These are phyloP conservation scores for Hirtodrosophila confusa DNA, from an alignment of 2,888 invertebrate species.

Conservation along the genomic window DNA sequence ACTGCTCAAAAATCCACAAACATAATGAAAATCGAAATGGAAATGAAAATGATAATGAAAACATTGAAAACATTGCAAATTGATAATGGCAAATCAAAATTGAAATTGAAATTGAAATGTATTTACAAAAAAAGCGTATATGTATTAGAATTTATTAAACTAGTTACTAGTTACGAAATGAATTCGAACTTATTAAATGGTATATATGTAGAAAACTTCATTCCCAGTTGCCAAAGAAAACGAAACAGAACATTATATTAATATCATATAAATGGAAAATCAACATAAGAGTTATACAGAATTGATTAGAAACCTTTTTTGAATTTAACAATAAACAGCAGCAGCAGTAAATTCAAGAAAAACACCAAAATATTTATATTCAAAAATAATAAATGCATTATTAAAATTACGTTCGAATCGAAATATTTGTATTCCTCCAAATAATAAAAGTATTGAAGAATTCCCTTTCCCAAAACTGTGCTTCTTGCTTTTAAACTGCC, in stretches of 20 bases:
- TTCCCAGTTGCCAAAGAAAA: constrained; percentile 56
- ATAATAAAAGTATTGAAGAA: too few species aligned
- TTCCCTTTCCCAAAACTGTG: too few species aligned
- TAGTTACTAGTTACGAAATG: constrained; percentile 57
- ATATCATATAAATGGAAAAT: constrained; percentile 2
- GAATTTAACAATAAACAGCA: too few species aligned
- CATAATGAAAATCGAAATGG: constrained; percentile 12
- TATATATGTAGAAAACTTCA: constrained; percentile 45
- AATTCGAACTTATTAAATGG: constrained; percentile 17
- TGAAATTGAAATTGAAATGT: constrained; percentile 24
- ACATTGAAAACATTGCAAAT: too few species aligned
- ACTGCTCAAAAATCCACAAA: constrained; percentile 42
- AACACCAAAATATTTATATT: neutral
- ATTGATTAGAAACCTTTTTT: neutral
- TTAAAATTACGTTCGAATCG: too few species aligned
- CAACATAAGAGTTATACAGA: constrained; percentile 18
- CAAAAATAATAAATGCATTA: too few species aligned
- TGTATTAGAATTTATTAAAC: constrained; percentile 49
- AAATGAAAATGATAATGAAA: constrained; percentile 38
- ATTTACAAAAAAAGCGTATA: constrained; percentile 27
- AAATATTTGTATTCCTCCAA: too few species aligned
- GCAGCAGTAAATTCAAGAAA: too few species aligned
- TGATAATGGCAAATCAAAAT: constrained; percentile 35
- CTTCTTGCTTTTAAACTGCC: too few species aligned
- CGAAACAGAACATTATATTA: constrained; percentile 4